Conservation (phyloP, 1,140 invertebrate genomes). For the Oscheius sp. region DNA sequence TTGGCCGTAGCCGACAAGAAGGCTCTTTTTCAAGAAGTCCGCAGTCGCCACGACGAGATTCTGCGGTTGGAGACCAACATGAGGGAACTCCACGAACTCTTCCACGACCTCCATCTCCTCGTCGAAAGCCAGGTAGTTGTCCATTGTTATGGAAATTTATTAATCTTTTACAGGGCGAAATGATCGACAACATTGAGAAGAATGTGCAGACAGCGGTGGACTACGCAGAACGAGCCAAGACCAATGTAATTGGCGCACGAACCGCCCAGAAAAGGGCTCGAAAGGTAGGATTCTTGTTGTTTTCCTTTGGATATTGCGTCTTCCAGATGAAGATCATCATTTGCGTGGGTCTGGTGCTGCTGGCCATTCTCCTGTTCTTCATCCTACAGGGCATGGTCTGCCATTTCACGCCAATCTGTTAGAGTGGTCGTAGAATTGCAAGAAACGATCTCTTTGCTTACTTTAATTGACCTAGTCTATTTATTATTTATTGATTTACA, state of each 20-base stretch:
- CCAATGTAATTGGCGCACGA: conserved; percentile 19
- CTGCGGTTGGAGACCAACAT: conserved; percentile 18
- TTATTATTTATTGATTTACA: too few relatives aligned
- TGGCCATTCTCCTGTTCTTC: conserved; percentile 11
- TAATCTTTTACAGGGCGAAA: conserved; percentile 26
- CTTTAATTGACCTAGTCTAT: too few relatives aligned
- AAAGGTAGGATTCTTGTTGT: conserved; percentile 4
- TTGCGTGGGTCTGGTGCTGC: background rate
- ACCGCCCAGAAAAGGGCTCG: conserved; percentile 16
- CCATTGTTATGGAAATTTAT: background rate
- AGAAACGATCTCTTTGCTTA: too few relatives aligned
- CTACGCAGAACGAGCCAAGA: conserved; percentile 11
- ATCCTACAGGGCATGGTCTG: conserved; percentile 23
- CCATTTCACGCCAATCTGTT: conserved; percentile 30
- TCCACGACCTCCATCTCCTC: conserved; percentile 21
- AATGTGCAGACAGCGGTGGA: conserved; percentile 18
- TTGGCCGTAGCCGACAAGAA: conserved; percentile 18
- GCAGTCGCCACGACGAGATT: conserved; percentile 7
- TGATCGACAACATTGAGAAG: conserved; percentile 19
- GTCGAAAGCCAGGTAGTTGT: conserved; percentile 12
- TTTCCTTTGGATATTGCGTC: background rate
- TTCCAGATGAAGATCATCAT: conserved; percentile 4
- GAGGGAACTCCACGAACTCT: conserved; percentile 19
- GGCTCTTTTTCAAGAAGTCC: conserved; percentile 25
- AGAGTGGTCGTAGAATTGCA: too few relatives aligned